These are phyloP conservation scores for Sycophila texana DNA, from an alignment of 2,888 invertebrate species.

Conservation along the genomic window DNA sequence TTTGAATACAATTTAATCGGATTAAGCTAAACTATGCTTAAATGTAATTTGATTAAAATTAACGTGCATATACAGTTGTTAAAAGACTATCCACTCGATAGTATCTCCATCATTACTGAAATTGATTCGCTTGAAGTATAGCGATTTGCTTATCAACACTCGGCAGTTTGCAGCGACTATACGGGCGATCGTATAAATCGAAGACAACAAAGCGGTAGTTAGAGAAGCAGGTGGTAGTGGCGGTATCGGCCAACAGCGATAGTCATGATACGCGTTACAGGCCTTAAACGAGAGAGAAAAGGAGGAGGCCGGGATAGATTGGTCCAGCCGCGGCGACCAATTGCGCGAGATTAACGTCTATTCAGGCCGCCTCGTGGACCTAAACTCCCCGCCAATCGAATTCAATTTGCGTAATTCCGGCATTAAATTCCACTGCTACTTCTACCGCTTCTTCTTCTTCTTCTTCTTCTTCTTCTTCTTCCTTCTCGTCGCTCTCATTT, in stretches of 20 bases:
- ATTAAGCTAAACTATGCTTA: too few species aligned
- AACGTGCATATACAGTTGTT: too few species aligned
- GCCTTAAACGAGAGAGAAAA: conserved; percentile 10
- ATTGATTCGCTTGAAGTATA: too few species aligned
- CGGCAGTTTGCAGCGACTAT: too few species aligned
- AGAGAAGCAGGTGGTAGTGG: neutral
- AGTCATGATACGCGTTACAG: conserved; percentile 7
- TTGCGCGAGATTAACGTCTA: conserved; percentile 61
- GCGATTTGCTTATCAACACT: too few species aligned
- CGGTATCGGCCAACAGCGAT: neutral
- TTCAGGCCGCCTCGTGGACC: conserved; percentile 56
- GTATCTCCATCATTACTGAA: too few species aligned
- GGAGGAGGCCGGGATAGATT: conserved; percentile 17
- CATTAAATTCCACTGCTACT: conserved; percentile 60
- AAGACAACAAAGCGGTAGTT: neutral
- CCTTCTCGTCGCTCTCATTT: conserved; percentile 4
- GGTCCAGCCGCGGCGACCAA: conserved; percentile 49
- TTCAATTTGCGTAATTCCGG: conserved; percentile 62
- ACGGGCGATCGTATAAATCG: neutral
- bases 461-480: conserved; percentile 15
- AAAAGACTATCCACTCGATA: too few species aligned
- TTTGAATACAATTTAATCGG: too few species aligned
- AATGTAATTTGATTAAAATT: too few species aligned
- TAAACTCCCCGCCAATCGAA: conserved; percentile 58
- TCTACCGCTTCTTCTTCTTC: conserved; percentile 53